phyloP scores from a whole-genome alignment of 2,888 invertebrate genomes.

The Mimumesa dahlbomi region DNA sequence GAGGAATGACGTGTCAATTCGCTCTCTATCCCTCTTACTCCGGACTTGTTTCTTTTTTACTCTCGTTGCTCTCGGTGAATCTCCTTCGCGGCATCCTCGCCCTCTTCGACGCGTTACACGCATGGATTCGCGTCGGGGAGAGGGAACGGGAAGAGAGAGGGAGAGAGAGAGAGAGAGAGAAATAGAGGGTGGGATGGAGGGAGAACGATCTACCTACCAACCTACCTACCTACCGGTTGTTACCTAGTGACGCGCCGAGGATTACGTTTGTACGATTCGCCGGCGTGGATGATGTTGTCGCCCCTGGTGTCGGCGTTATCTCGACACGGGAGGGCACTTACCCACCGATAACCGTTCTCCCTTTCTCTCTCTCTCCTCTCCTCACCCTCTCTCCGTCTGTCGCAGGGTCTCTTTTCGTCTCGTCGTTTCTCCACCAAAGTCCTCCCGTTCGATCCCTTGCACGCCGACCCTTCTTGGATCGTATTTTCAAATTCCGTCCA shows the following conservation, averaged over 20 bases:
- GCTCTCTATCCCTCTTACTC: slow-evolving; percentile 33
- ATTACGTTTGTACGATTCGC: slow-evolving; percentile 77
- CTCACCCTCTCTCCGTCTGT: slow-evolving; percentile 17
- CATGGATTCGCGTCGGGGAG: slow-evolving; percentile 20
- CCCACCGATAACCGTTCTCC: slow-evolving; percentile 74
- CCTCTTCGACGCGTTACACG: slow-evolving; percentile 27
- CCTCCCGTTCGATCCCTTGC: neutral
- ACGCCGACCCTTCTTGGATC: neutral
- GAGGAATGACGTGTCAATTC: slow-evolving; percentile 64
- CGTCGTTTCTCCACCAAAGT: neutral
- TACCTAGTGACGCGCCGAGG: slow-evolving; percentile 73
- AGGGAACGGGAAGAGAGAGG: neutral
- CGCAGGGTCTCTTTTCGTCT: neutral
- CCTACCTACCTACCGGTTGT: slow-evolving; percentile 70
- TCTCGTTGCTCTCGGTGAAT: slow-evolving; percentile 41
- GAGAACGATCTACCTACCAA: slow-evolving; percentile 49
- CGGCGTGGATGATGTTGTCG: slow-evolving; percentile 78
- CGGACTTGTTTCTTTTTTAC: slow-evolving; percentile 30
- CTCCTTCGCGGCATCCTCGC: slow-evolving; percentile 18
- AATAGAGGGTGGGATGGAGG: slow-evolving; percentile 12
- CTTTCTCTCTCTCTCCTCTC: slow-evolving; percentile 42
- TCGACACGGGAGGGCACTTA: slow-evolving; percentile 79
- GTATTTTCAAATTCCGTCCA: too few species aligned
- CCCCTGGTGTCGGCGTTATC: slow-evolving; percentile 78
- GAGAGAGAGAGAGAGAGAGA: slow-evolving; percentile 9